Conservation (phyloP, 2,888 invertebrate species). For the Cartodere bifasciata region DNA sequence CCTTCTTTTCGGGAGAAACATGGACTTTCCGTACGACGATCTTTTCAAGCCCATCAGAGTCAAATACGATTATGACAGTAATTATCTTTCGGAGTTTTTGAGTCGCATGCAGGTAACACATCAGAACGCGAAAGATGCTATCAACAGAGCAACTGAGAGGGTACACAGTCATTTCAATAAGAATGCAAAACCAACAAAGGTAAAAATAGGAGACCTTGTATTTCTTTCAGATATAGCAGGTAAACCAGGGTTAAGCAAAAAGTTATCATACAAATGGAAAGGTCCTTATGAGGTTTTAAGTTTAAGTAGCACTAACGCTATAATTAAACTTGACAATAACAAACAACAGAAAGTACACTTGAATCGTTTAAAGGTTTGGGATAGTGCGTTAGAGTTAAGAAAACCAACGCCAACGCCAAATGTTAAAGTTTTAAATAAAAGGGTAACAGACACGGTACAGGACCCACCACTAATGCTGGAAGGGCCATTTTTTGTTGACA, state of each 20-base stretch:
- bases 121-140: conserved; percentile 2
- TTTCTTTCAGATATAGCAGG: conserved; percentile 10
- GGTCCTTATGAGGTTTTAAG: conserved; percentile 10
- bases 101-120: conserved; percentile 10
- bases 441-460: too few relatives aligned
- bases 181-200: conserved; percentile 4
- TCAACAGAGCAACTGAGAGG: conserved; percentile 7
- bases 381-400: background rate
- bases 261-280: conserved; percentile 9
- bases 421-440: too few relatives aligned
- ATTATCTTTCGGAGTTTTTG: conserved; percentile 14
- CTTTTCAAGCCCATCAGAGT: conserved; percentile 11
- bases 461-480: too few relatives aligned
- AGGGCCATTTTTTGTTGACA: too few relatives aligned
- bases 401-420: too few relatives aligned
- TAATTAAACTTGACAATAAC: conserved; percentile 2
- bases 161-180: conserved; percentile 8
- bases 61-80: conserved; percentile 13
- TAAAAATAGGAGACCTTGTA: conserved; percentile 12
- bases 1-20: conserved; percentile 16
- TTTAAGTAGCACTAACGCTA: conserved; percentile 7
- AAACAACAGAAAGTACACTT: conserved; percentile 7
- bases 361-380: conserved; percentile 2
- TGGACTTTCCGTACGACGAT: conserved; percentile 15
- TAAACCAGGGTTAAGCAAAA: conserved; percentile 9